phyloP scores from a whole-genome alignment of 2,888 invertebrate species.

The Trilocha varians region DNA sequence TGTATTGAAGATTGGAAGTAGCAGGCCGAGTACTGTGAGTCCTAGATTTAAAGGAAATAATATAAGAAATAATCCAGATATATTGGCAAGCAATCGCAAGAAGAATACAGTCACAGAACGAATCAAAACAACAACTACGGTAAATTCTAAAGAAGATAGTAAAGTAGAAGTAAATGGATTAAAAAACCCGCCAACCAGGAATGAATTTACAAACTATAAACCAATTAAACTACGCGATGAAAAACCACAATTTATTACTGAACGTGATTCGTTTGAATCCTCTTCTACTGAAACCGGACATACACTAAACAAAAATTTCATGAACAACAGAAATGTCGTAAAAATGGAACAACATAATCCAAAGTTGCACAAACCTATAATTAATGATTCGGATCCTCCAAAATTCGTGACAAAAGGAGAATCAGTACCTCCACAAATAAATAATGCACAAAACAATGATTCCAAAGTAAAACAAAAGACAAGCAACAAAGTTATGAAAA shows the following conservation, averaged over 20 bases:
- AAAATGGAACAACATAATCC: neutral
- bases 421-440: neutral
- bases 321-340: neutral
- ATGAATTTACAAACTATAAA: neutral
- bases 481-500: slow-evolving; percentile 3
- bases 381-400: slow-evolving; percentile 1
- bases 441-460: neutral
- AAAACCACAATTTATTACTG: neutral
- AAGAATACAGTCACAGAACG: neutral
- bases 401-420: slow-evolving; percentile 5
- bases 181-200: neutral
- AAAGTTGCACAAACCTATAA: neutral
- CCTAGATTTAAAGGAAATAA: neutral
- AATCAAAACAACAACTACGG: neutral
- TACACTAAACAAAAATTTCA: neutral
- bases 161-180: neutral
- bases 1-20: slow-evolving; percentile 6
- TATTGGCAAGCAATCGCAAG: neutral
- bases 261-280: neutral
- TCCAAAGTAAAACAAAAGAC: neutral
- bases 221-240: neutral
- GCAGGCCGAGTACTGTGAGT: neutral
- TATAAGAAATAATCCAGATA: neutral
- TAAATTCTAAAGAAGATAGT: neutral
- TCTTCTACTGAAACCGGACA: too few species aligned